Conservation (phyloP, 2,113 vertebrate species). For the Pelobates fuscus region DNA sequence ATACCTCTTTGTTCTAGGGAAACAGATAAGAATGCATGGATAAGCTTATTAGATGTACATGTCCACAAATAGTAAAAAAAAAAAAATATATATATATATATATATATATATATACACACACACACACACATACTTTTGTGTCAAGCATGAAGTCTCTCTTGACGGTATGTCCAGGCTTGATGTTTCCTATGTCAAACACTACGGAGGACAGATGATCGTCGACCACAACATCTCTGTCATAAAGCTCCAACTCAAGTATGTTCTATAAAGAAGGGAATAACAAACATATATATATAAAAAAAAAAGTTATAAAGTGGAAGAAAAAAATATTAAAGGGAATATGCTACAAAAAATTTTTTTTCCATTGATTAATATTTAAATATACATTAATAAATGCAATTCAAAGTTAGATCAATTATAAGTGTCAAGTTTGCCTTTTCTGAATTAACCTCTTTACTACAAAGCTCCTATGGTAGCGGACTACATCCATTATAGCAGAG, state of each 20-base stretch:
- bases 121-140: conserved; percentile 57
- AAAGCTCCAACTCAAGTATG: conserved; percentile 67
- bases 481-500: too few species aligned
- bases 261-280: conserved; percentile 61
- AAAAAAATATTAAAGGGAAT: background rate
- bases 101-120: background rate
- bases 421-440: too few species aligned
- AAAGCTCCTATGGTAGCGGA: too few species aligned
- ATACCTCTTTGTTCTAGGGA: conserved; percentile 56
- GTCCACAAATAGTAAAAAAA: background rate
- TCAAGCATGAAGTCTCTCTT: conserved; percentile 61
- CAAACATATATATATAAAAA: background rate
- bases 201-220: conserved; percentile 61
- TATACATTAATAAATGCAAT: too few species aligned
- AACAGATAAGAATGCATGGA: background rate
- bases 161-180: conserved; percentile 57
- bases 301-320: background rate
- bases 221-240: conserved; percentile 66
- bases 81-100: background rate
- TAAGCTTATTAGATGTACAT: too few species aligned
- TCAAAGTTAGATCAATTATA: too few species aligned
- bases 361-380: too few species aligned
- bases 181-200: conserved; percentile 64
- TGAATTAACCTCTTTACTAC: too few species aligned
- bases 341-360: too few species aligned